A percentile compares a stretch with the other conserved stretches of the same genome.
Evolutionary conservation across 1,140 invertebrate genomes (phyloP).

Genomic region (Octopus bimaculoides): DNA sequence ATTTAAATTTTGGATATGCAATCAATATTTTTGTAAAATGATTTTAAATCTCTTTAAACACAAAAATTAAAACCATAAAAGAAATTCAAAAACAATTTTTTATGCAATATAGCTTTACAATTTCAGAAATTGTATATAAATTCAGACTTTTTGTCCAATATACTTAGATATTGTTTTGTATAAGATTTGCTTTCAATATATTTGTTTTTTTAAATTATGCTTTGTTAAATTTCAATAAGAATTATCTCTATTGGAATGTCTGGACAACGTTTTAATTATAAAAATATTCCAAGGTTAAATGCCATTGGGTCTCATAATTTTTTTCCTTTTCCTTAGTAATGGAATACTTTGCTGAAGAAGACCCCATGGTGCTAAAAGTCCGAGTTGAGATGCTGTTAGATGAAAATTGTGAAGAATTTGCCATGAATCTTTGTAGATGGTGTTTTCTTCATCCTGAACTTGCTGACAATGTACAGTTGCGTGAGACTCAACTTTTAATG

Average conservation of each 20-base stretch:
- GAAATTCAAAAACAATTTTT: too few species aligned
- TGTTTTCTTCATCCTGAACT: conserved; percentile 34
- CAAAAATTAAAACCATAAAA: too few species aligned
- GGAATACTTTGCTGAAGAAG: conserved; percentile 37
- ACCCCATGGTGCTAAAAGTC: conserved; percentile 39
- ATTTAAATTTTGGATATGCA: not conserved
- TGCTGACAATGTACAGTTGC: conserved; percentile 29
- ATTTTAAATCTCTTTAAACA: not conserved
- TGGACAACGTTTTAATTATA: too few species aligned
- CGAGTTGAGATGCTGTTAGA: conserved; percentile 42
- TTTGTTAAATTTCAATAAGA: too few species aligned
- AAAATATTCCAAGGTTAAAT: too few species aligned
- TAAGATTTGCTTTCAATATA: too few species aligned
- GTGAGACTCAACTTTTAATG: conserved; percentile 35
- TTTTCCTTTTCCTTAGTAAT: conserved; percentile 25
- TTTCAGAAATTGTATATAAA: too few species aligned
- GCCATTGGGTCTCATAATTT: not conserved
- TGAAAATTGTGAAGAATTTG: conserved; percentile 47
- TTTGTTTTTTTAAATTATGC: too few species aligned
- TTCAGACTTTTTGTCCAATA: too few species aligned
- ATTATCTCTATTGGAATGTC: too few species aligned
- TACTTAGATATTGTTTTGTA: too few species aligned
- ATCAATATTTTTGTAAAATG: conserved; percentile 5
- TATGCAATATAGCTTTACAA: too few species aligned
- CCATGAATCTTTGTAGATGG: conserved; percentile 41